Base-by-base conservation (phyloP, 2,797 vertebrate species). In the Enteromius viviparus region DNA sequence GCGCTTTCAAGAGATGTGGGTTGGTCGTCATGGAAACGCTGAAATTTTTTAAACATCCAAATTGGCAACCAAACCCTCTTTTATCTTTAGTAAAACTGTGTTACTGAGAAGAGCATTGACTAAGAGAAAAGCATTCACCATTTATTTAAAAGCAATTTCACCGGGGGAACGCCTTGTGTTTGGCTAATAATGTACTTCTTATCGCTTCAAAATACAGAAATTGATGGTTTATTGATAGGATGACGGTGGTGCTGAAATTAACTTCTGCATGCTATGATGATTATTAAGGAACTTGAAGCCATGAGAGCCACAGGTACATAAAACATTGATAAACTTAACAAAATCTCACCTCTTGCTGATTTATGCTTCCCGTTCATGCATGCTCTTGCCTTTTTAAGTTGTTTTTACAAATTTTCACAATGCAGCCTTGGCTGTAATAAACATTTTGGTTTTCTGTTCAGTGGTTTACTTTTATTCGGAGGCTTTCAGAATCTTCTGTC, bases 351-450 rank as follows among this genome's bases (percentile, higher is more conserved):
- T 76, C 83, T 80, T 78, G 15, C 66, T 49, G 9, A 23, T 72
- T 74, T 49, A 5, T 74, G 70, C 40, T 74, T 71, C 3, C 58
- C 60, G 53, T 23, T 58, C 49, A 81, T 88, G 87, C 91, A 90
- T 90, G 89, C 83, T 81, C 42, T 71, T 86, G 29, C 66, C 49
- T 84, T 86, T 64, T 80, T 49, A 85, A 49, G 55, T 42, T 76
- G n/a, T 81, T 76, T 86, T 76, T 72, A 66, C 68, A 86, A 45
- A 8, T 80, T 81, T 90, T 80, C 85, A 79, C 79, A 86, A 79
- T 87, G 70, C 55, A 86, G 71, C 49, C 69, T 89, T 74, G 60
- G 60, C 82, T 87, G 72, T 86, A 90, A 88, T 78, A 79, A 90
- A 87, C 89, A 26, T 75, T 74, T 83, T 0, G 72, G 72, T 69